Base-by-base conservation (phyloP, 2,113 vertebrate species). In the Crotalus horridus region DNA sequence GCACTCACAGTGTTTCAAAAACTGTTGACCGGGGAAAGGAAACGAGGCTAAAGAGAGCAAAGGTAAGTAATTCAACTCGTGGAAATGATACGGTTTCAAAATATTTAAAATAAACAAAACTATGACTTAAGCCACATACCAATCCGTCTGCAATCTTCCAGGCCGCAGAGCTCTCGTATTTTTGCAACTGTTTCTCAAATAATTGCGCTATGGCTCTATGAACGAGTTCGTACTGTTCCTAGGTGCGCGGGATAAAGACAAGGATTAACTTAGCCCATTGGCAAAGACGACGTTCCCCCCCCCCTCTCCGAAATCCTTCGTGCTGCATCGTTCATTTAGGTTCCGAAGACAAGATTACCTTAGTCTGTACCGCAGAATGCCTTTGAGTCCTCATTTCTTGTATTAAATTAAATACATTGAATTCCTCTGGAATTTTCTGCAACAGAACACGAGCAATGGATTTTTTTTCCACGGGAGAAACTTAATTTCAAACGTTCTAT, bases 301-400 rank as follows among this genome's bases (percentile, higher is more conserved):
- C 11, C 26, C 88, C 89, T 43, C 39, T 26, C 59, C 59, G 0
- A 43, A 8, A 53, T 26, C 24, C 86, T 53, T 33, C 33, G 17
- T 12, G 55, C 24, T 53, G 8, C 48, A 20, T 26, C 54, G 0
- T 58, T 2, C 8, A 51, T 17, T 21, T 86, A 17, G 4, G 15
- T 29, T 94, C 90, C 85, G 74, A 54, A 91, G 90, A 93, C 23
- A 1, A 39, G 97, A 0, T 56, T 97, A 99, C 99, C 98, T 99
- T 99, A 43, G 99, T 99, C 97, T 99, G 99, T 55, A 99, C 99
- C 74, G 99, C 99, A 87, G 99, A 99, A 97, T 99, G 99, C 59
- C 99, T 98, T 92, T 99, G 99, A 1, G 99, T 99, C 96, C 99
- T 98, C 99, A 99, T 99, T 97, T 99, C 99, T 97, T 99, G 99